These are phyloP conservation scores for Seriola quinqueradiata DNA, from an alignment of 2,113 vertebrate species.

Conservation along the genomic window DNA sequence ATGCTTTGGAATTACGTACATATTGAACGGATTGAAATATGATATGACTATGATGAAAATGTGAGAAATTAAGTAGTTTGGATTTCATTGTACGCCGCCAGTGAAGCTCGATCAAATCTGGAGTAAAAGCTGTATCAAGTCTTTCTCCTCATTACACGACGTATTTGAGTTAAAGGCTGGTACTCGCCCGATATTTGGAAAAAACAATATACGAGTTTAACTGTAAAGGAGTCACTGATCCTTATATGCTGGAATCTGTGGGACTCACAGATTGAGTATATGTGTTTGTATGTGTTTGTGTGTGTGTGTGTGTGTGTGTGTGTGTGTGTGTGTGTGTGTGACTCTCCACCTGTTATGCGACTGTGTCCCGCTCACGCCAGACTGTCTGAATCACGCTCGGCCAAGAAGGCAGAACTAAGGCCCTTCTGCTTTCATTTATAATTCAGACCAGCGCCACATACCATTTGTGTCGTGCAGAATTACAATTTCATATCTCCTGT, in stretches of 20 bases:
- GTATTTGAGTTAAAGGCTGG: background rate
- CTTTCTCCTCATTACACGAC: background rate
- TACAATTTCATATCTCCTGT: constrained; percentile 78
- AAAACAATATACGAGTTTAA: background rate
- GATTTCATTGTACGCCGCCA: background rate
- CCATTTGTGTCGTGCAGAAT: constrained; percentile 73
- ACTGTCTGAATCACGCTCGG: constrained; percentile 76
- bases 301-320: constrained; percentile 41
- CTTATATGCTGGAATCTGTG: constrained; percentile 15
- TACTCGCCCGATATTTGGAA: background rate
- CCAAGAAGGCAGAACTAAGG: constrained; percentile 74
- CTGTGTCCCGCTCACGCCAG: constrained; percentile 62
- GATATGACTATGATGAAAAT: background rate
- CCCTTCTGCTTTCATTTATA: constrained; percentile 83
- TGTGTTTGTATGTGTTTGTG: constrained; percentile 19
- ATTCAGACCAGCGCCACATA: constrained; percentile 76
- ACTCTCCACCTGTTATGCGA: constrained; percentile 64
- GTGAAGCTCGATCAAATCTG: background rate
- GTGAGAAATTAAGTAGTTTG: background rate
- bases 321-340: constrained; percentile 41
- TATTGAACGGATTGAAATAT: background rate
- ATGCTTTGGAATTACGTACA: background rate
- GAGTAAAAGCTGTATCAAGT: background rate
- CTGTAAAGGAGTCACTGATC: constrained; percentile 17
- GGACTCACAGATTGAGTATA: constrained; percentile 25